Percentiles rank a stretch among this genome's conserved stretches.
These are phyloP conservation scores for Opisthocomus hoazin DNA, from an alignment of 2,113 vertebrate species.

Conservation along the genomic window DNA sequence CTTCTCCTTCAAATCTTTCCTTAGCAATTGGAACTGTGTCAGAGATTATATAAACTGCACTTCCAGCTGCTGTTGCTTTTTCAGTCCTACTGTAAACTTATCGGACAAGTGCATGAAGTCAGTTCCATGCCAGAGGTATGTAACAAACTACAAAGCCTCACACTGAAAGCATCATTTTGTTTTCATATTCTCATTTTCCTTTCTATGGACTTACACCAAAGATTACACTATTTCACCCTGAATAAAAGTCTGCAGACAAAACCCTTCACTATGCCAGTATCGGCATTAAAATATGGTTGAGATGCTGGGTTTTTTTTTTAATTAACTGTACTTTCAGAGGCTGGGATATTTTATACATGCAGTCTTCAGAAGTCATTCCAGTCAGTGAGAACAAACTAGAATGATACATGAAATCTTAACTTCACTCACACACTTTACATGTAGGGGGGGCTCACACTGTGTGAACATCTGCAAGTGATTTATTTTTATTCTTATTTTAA, in stretches of 20 bases:
- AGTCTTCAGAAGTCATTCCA: not conserved
- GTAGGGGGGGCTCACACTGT: not conserved
- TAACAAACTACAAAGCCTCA: not conserved
- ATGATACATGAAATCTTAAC: not conserved
- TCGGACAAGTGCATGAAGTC: conserved; percentile 93
- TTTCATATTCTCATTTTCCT: not conserved
- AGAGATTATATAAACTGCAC: conserved; percentile 96
- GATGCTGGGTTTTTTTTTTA: not conserved
- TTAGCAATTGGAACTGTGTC: conserved; percentile 98
- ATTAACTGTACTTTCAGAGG: not conserved
- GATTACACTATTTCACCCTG: not conserved
- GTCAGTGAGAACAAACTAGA: not conserved
- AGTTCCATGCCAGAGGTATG: conserved; percentile 96
- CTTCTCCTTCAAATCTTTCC: conserved; percentile 39
- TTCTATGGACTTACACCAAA: not conserved
- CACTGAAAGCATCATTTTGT: not conserved
- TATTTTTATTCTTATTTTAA: not conserved
- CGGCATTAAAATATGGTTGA: not conserved
- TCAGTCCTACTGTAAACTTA: conserved; percentile 98
- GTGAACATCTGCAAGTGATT: not conserved
- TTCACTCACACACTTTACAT: not conserved
- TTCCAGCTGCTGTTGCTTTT: conserved; percentile 98
- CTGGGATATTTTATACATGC: not conserved
- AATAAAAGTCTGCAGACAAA: not conserved
- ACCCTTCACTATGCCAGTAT: not conserved